These are phyloP conservation scores for Phodopus roborovskii DNA, from an alignment of 2,113 vertebrate genomes.

Conservation along the genomic window DNA sequence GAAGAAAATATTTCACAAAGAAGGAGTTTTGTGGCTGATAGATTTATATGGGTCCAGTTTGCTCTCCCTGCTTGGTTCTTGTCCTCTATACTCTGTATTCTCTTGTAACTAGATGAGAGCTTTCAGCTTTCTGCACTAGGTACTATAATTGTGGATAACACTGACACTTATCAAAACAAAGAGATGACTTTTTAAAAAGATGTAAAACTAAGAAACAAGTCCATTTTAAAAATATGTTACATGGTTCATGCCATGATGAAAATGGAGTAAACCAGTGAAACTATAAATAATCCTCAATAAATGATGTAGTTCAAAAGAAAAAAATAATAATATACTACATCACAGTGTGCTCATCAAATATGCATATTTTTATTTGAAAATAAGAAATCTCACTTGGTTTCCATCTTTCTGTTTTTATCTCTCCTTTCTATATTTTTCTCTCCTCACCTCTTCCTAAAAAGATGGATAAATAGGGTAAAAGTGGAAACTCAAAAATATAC, in stretches of 20 bases:
- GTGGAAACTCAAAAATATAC: background rate
- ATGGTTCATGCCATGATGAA: too few relatives aligned
- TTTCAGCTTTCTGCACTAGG: background rate
- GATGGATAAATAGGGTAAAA: background rate
- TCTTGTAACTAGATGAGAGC: too few relatives aligned
- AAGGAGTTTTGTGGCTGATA: too few relatives aligned
- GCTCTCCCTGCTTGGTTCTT: background rate
- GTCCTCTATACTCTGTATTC: background rate
- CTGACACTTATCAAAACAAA: background rate
- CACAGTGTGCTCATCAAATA: background rate
- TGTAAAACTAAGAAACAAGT: too few relatives aligned
- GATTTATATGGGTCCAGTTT: background rate
- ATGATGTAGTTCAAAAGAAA: too few relatives aligned
- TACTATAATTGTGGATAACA: background rate
- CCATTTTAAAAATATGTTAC: too few relatives aligned
- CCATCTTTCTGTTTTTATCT: background rate
- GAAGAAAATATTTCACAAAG: background rate
- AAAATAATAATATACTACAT: background rate
- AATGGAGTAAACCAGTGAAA: too few relatives aligned
- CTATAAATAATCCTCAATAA: too few relatives aligned
- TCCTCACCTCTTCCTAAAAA: background rate
- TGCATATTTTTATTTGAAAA: background rate
- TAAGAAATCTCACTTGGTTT: too few relatives aligned
- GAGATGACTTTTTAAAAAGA: background rate
- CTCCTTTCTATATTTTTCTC: background rate